phyloP scores from a whole-genome alignment of 2,888 invertebrate species.

The Hypercompe scribonia region DNA sequence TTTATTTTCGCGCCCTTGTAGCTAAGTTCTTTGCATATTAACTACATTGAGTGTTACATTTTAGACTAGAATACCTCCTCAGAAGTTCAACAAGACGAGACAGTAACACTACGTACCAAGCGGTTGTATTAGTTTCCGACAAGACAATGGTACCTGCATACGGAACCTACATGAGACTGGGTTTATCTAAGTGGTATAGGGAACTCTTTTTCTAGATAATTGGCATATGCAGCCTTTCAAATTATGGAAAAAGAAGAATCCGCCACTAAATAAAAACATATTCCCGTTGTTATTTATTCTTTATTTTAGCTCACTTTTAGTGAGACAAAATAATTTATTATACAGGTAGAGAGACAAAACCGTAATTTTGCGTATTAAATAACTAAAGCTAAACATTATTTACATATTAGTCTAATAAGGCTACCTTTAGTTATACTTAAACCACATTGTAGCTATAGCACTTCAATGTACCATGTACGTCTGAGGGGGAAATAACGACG shows the following conservation, averaged over 20 bases:
- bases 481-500: background rate
- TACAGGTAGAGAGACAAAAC: constrained; percentile 36
- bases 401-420: constrained; percentile 20
- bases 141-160: background rate
- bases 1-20: background rate
- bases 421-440: constrained; percentile 1
- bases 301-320: constrained; percentile 33
- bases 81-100: too few relatives aligned
- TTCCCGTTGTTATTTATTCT: constrained; percentile 9
- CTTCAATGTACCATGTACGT: constrained; percentile 2
- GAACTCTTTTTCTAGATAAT: too few relatives aligned
- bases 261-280: background rate
- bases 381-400: constrained; percentile 31
- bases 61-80: too few relatives aligned
- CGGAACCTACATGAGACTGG: too few relatives aligned
- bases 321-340: constrained; percentile 28
- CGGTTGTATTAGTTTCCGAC: background rate
- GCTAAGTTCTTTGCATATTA: background rate
- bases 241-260: background rate
- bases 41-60: too few relatives aligned
- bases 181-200: too few relatives aligned
- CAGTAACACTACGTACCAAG: background rate
- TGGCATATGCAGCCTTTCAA: too few relatives aligned
- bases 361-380: constrained; percentile 32
- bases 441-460: constrained; percentile 1